Evolutionary conservation across 2,797 vertebrate genomes (phyloP).

Genomic region (Delichon dasypus): DNA sequence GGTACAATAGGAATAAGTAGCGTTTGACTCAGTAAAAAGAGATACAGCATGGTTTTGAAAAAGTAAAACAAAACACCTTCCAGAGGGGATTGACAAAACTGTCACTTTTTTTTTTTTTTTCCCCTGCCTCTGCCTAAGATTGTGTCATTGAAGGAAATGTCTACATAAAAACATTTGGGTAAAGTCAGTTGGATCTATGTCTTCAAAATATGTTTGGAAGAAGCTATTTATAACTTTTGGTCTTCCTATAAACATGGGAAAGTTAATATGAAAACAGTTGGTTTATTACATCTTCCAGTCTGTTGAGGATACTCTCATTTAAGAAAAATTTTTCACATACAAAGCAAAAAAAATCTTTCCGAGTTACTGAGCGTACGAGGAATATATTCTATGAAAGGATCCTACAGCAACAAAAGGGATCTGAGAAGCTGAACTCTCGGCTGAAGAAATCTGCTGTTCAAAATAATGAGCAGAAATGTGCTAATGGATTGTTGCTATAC

Average conservation of each 20-base stretch:
- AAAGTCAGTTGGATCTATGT: neutral
- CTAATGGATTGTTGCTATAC: neutral
- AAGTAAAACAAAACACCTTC: neutral
- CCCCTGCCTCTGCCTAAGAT: neutral
- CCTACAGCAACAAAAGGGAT: neutral
- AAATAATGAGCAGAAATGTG: neutral
- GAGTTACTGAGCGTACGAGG: neutral
- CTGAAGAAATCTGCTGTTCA: neutral
- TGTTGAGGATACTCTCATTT: neutral
- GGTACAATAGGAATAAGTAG: neutral
- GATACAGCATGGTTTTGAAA: neutral
- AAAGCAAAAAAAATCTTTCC: neutral
- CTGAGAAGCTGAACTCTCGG: neutral
- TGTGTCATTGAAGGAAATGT: neutral
- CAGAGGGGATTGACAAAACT: neutral
- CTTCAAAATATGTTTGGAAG: neutral
- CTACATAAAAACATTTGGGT: neutral
- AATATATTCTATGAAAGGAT: neutral
- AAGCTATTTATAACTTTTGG: neutral
- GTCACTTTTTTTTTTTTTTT: neutral
- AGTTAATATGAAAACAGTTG: neutral
- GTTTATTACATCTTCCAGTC: neutral
- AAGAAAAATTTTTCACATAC: neutral
- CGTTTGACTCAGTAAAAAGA: neutral
- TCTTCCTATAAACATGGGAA: neutral